Percentiles rank a stretch among this genome's conserved stretches.
phyloP scores from a whole-genome alignment of 2,888 invertebrate species.

The Leptogaster cylindrica region DNA sequence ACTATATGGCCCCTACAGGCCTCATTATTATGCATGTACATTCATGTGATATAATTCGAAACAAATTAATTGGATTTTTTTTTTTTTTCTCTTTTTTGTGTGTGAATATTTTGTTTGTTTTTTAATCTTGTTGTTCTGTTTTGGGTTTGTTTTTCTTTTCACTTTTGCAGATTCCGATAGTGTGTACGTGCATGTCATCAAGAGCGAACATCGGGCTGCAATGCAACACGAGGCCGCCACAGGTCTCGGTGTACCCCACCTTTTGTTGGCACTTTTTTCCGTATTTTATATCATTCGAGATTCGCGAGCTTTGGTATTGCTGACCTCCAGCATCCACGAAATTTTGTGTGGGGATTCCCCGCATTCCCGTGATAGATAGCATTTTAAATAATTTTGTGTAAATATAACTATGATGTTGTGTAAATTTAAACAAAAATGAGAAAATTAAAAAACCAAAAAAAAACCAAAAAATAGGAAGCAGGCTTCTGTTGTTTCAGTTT shows the following conservation, averaged over 20 bases:
- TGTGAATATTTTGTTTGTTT: slow-evolving; percentile 58
- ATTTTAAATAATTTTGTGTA: slow-evolving; percentile 20
- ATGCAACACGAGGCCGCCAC: slow-evolving; percentile 65
- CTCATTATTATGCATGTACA: slow-evolving; percentile 32
- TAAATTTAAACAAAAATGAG: slow-evolving; percentile 16
- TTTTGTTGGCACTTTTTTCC: slow-evolving; percentile 51
- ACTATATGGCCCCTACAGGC: not conserved
- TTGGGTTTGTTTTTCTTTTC: slow-evolving; percentile 7
- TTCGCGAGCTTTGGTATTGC: not conserved
- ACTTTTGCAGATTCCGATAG: slow-evolving; percentile 73
- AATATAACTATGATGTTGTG: slow-evolving; percentile 10
- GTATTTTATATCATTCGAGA: slow-evolving; percentile 45
- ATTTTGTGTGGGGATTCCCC: no score
- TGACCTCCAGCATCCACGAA: not conserved
- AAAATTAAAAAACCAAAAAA: not conserved
- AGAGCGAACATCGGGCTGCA: slow-evolving; percentile 73
- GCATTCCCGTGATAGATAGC: slow-evolving; percentile 20
- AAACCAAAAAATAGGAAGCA: not conserved
- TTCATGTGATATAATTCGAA: slow-evolving; percentile 19
- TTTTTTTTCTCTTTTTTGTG: slow-evolving; percentile 17
- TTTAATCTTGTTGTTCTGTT: no score
- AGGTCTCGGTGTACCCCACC: slow-evolving; percentile 54
- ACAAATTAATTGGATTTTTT: slow-evolving; percentile 31
- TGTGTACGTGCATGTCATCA: slow-evolving; percentile 82
- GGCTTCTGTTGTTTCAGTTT: no score